Evolutionary conservation across 1,140 invertebrate genomes (phyloP), one percentile per base, ranked within the genome.

Genomic region (Heliconius hermathena): DNA sequence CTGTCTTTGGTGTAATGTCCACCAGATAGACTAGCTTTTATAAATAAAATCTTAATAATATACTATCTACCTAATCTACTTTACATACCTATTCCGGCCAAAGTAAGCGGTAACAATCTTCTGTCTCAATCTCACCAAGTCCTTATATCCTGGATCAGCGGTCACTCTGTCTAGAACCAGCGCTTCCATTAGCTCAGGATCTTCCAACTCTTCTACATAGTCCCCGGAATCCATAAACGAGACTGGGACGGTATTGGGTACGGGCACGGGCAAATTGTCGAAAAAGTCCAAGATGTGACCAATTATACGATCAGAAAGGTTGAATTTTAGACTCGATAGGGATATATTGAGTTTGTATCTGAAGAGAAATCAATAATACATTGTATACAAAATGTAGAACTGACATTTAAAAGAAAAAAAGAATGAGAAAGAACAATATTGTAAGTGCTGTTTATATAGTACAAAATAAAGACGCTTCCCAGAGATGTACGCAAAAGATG

Each of bases 321-420:
- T 98, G 18, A 98, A 91, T 84, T 97, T 98, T 3, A 98, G 78
- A 74, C 96, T 96, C 20, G 96, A 96, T 38, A 98, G 92, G 1
- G 96, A 96, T 41, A 97, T 95, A 81, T 97, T 97, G 26, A 98
- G 92, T 94, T 98, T 98, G 82, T 97, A 96, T 87, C 97, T 97
- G 90, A 70, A 95, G 26, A 66, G 54, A 57, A 6, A 18, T 20
- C 0, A 9, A 57, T n/a, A 57, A 11, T 11, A 22, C 20, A 57
- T 11, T 22, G n/a, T 54, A 8, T 20, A n/a, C n/a, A 54, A 54
- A 54, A 8, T 54, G 20, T 18, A 2, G 52, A 54, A 54, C 8
- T 8, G 6, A 54, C 20, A 54, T 95, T 81, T 36, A 73, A 16
- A 46, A 46, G 16, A 3, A 46, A 16, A 46, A 46, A 46, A 13